Conservation (phyloP, 2,113 vertebrate species). For the Tupaia tana region DNA sequence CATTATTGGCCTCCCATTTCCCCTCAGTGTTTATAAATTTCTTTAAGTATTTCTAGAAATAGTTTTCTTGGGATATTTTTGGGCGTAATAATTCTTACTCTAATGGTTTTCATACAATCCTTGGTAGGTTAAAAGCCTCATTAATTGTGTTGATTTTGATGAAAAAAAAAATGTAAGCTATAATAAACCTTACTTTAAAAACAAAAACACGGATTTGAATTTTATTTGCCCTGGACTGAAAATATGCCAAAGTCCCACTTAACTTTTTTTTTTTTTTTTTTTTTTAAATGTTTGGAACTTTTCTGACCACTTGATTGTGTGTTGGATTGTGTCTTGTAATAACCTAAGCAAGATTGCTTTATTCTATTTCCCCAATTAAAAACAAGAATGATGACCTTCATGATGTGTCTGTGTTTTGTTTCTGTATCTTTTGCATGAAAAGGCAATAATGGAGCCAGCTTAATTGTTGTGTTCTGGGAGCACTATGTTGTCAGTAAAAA, state of each 20-base stretch:
- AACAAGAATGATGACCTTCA: conserved; percentile 86
- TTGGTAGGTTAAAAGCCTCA: conserved; percentile 81
- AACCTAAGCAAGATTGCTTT: conserved; percentile 84
- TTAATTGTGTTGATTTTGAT: conserved; percentile 82
- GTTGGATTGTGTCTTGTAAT: conserved; percentile 87
- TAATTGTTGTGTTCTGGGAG: conserved; percentile 77
- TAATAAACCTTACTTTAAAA: conserved; percentile 84
- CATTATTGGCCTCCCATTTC: not conserved
- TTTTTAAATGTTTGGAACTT: conserved; percentile 77
- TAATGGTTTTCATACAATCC: conserved; percentile 72
- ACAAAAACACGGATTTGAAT: conserved; percentile 76
- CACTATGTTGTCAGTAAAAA: conserved; percentile 46
- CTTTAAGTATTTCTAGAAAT: conserved; percentile 47
- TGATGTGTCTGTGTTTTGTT: conserved; percentile 90
- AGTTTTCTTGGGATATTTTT: conserved; percentile 59
- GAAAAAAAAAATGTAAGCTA: conserved; percentile 83
- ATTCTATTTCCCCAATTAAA: conserved; percentile 88
- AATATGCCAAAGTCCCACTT: conserved; percentile 82
- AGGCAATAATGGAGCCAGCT: conserved; percentile 76
- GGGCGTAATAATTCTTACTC: conserved; percentile 61
- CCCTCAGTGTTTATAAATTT: not conserved
- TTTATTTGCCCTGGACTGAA: conserved; percentile 86
- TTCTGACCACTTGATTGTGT: conserved; percentile 82
- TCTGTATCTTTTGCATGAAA: conserved; percentile 86
- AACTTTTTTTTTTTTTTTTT: conserved; percentile 73